phyloP scores from a whole-genome alignment of 2,113 vertebrate genomes.

The Motacilla tschutschensis region DNA sequence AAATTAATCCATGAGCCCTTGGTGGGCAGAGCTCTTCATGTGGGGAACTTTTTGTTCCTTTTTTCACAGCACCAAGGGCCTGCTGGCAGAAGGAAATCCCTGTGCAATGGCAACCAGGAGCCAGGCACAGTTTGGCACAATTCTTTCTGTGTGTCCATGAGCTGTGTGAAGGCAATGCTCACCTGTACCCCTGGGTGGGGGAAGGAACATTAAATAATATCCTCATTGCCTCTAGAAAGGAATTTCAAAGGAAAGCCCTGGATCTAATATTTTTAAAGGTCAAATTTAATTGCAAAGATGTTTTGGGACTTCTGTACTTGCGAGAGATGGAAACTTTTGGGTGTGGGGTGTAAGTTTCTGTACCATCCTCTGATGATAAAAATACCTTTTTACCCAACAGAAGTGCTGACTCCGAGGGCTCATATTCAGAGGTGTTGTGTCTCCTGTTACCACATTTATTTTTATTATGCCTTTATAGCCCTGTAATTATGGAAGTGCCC shows the following conservation, averaged over 20 bases:
- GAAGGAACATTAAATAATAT: background rate
- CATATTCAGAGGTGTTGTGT: slow-evolving; percentile 25
- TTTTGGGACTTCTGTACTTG: background rate
- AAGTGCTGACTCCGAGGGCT: background rate
- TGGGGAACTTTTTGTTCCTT: background rate
- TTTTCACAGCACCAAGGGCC: background rate
- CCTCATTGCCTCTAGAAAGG: background rate
- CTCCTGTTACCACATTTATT: slow-evolving; percentile 29
- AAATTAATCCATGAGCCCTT: background rate
- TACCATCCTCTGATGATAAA: slow-evolving; percentile 15
- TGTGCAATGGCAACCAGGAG: background rate
- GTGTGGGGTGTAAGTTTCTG: background rate
- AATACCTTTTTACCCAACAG: background rate
- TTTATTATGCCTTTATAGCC: slow-evolving; percentile 26
- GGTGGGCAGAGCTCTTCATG: background rate
- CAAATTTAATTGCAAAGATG: background rate
- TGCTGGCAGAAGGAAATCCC: background rate
- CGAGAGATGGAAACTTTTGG: background rate
- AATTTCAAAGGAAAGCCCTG: background rate
- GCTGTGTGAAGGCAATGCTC: background rate
- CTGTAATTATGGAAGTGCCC: background rate
- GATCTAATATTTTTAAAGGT: background rate
- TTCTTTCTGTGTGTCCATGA: background rate
- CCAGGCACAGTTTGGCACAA: background rate
- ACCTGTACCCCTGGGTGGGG: background rate